Percentiles rank a stretch among this genome's conserved stretches.
Conservation (phyloP, 2,797 vertebrate genomes). For the Arctocebus calabarensis region DNA sequence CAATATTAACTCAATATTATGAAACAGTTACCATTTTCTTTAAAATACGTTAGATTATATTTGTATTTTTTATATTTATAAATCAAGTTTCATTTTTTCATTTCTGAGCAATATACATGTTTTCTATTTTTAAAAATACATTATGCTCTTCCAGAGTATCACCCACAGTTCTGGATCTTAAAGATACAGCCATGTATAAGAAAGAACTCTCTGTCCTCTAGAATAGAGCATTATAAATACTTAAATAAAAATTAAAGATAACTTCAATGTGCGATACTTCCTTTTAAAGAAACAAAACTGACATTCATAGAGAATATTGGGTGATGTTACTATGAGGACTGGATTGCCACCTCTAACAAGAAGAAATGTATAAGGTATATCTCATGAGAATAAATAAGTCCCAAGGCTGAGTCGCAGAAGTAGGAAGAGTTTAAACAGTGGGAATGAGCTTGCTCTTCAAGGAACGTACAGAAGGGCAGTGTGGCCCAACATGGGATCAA, state of each 20-base stretch:
- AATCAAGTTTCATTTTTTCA: conserved; percentile 14
- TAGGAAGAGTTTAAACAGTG: neutral
- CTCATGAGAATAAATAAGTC: neutral
- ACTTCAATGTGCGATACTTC: neutral
- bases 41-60: conserved; percentile 32
- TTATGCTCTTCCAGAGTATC: neutral
- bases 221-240: neutral
- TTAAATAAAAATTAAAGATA: conserved; percentile 11
- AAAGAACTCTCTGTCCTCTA: neutral
- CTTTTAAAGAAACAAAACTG: neutral
- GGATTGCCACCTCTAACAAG: neutral
- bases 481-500: neutral
- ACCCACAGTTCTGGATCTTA: neutral
- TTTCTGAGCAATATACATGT: neutral
- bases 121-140: neutral
- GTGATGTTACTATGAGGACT: neutral
- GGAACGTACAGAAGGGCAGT: neutral
- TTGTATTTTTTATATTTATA: neutral
- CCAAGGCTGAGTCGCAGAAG: neutral
- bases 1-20: conserved; percentile 5
- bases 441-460: neutral
- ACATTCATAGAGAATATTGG: neutral
- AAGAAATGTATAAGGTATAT: neutral
- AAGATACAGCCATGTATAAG: neutral
- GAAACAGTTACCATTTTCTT: neutral